Evolutionary conservation across 2,797 vertebrate species (phyloP).

Genomic region (Ispidina picta): DNA sequence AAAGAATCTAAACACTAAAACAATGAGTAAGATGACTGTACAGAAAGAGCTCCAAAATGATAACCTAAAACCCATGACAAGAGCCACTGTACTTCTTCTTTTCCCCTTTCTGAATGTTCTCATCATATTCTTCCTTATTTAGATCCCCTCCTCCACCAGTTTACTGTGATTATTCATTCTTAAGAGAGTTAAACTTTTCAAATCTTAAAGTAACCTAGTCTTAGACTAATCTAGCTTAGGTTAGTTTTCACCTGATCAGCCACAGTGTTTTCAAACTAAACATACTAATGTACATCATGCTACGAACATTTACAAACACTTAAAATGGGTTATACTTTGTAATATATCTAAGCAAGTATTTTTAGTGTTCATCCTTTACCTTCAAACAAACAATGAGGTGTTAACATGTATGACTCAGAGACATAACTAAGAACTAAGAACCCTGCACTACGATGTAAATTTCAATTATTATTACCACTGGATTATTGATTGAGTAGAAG

Average conservation of each 20-base stretch:
- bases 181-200: not conserved
- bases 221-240: not conserved
- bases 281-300: not conserved
- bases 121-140: not conserved
- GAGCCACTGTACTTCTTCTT: not conserved
- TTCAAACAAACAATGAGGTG: not conserved
- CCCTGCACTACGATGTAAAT: not conserved
- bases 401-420: not conserved
- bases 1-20: not conserved
- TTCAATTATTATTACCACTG: not conserved
- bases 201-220: not conserved
- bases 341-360: not conserved
- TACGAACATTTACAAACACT: not conserved
- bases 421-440: not conserved
- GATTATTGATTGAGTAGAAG: not conserved
- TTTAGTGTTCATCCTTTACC: not conserved
- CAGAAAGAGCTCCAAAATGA: not conserved
- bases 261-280: not conserved
- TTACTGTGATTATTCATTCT: not conserved
- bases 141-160: not conserved
- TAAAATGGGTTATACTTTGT: not conserved
- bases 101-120: not conserved
- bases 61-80: not conserved
- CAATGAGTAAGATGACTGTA: not conserved
- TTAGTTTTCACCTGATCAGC: not conserved